Conservation (phyloP, 2,113 vertebrate species). For the Lichenostomus cassidix region DNA sequence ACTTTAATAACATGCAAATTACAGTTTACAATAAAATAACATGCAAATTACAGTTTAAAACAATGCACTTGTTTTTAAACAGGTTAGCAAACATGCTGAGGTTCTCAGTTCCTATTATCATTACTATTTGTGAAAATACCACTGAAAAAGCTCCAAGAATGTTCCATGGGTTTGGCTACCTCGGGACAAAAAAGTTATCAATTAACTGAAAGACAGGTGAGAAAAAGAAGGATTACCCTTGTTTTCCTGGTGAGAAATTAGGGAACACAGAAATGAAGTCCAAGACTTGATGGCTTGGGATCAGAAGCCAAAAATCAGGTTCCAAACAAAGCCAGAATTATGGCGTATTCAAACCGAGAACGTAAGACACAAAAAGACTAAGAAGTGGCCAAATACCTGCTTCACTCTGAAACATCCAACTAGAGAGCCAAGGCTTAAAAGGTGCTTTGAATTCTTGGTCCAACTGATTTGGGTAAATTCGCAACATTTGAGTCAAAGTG, state of each 20-base stretch:
- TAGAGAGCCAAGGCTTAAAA: background rate
- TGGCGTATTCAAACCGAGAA: background rate
- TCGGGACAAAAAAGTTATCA: background rate
- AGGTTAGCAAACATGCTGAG: background rate
- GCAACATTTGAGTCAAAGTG: rapidly evolving
- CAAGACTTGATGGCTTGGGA: background rate
- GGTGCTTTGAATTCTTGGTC: background rate
- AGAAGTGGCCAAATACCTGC: background rate
- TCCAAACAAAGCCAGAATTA: background rate
- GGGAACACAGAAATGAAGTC: background rate
- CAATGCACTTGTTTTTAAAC: background rate
- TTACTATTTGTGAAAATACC: background rate
- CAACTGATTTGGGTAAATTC: background rate
- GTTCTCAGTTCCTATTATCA: background rate
- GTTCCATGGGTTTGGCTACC: background rate
- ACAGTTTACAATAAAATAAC: rapidly evolving
- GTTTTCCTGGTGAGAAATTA: background rate
- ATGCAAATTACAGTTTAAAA: background rate
- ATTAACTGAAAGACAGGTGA: background rate
- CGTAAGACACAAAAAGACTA: background rate
- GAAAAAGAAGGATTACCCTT: background rate
- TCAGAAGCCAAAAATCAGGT: background rate
- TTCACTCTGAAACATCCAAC: background rate
- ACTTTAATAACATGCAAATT: background rate
- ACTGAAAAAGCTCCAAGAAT: background rate